These are phyloP conservation scores for Macrosiphum euphorbiae DNA, from an alignment of 2,888 invertebrate genomes.

Conservation along the genomic window DNA sequence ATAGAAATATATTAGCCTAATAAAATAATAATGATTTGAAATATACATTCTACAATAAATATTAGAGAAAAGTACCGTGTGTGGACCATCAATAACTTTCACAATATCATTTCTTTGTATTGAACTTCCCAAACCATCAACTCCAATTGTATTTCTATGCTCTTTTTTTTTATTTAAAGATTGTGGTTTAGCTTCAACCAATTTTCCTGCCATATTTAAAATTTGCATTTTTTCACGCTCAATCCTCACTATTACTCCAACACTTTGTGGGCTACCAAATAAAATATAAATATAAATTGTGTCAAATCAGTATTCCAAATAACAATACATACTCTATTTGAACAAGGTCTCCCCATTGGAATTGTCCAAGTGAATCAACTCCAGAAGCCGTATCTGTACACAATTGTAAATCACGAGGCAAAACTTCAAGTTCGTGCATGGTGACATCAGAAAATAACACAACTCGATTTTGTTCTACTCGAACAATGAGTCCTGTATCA, in stretches of 20 bases:
- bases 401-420: constrained; percentile 94
- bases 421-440: constrained; percentile 95
- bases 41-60: background rate
- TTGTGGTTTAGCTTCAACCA: constrained; percentile 93
- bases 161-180: constrained; percentile 93
- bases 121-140: constrained; percentile 95
- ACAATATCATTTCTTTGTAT: constrained; percentile 96
- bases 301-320: background rate
- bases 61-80: constrained; percentile 76
- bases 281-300: background rate
- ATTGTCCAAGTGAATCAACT: constrained; percentile 97
- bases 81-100: constrained; percentile 96
- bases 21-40: background rate
- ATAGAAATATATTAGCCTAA: constrained; percentile 60
- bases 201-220: constrained; percentile 96
- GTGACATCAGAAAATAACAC: constrained; percentile 97
- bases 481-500: constrained; percentile 95
- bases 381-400: constrained; percentile 99
- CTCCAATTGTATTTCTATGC: constrained; percentile 88
- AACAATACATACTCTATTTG: constrained; percentile 81
- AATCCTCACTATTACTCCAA: constrained; percentile 96
- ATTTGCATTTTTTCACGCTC: constrained; percentile 98
- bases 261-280: constrained; percentile 83
- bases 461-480: constrained; percentile 92
- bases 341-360: constrained; percentile 98